These are phyloP conservation scores for Ammospiza maritima DNA, from an alignment of 2,797 vertebrate species.

Conservation along the genomic window DNA sequence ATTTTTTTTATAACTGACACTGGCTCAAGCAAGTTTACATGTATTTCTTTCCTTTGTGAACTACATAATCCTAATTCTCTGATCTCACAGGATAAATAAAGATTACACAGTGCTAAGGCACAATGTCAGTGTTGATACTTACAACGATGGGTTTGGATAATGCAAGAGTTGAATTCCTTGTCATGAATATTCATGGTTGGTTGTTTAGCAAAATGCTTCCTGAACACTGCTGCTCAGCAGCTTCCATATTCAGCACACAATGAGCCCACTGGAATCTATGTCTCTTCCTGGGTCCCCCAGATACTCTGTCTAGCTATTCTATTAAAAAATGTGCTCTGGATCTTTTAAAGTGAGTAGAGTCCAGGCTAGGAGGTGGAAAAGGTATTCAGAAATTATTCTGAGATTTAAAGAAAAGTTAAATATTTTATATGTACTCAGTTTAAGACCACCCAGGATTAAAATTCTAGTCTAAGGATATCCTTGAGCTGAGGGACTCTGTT, in stretches of 20 bases:
- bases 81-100: slow-evolving; percentile 12
- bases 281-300: not conserved
- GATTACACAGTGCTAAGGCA: not conserved
- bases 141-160: not conserved
- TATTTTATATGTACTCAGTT: not conserved
- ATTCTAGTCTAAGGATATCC: not conserved
- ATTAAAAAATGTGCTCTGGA: not conserved
- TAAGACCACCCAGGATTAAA: not conserved
- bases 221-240: not conserved
- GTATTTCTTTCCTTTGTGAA: not conserved
- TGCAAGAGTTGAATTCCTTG: not conserved
- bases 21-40: not conserved
- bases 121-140: not conserved
- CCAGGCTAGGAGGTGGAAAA: accelerated
- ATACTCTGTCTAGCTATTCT: not conserved
- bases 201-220: not conserved
- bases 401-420: not conserved
- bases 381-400: not conserved
- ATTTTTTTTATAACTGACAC: not conserved
- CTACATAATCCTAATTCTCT: slow-evolving; percentile 6
- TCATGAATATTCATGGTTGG: not conserved
- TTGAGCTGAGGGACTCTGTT: not conserved
- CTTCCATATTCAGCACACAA: not conserved
- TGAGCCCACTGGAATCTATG: not conserved
- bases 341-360: not conserved